Percentiles rank a stretch among this genome's conserved stretches.
These are phyloP conservation scores for Argentina silus DNA, from an alignment of 2,797 vertebrate genomes.

Conservation along the genomic window DNA sequence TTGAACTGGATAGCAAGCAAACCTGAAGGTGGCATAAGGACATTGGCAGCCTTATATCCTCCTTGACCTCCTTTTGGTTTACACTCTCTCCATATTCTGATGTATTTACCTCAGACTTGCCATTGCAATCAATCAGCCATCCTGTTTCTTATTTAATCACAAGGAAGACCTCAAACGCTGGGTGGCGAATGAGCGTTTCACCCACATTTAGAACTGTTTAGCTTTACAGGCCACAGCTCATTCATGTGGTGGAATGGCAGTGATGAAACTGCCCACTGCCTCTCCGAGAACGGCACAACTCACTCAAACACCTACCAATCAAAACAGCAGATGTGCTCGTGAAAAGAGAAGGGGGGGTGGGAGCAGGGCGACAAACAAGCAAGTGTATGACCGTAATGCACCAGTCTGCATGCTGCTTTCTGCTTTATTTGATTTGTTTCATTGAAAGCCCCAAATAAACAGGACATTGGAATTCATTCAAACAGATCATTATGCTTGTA, in stretches of 20 bases:
- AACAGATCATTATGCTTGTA: slow-evolving; percentile 33
- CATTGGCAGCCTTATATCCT: slow-evolving; percentile 7
- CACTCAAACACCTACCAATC: slow-evolving; percentile 52
- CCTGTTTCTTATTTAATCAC: slow-evolving; percentile 32
- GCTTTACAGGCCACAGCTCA: slow-evolving; percentile 40
- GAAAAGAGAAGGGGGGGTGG: slow-evolving; percentile 15
- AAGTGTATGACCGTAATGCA: background rate
- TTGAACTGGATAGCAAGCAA: slow-evolving; percentile 1
- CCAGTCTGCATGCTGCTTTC: slow-evolving; percentile 3
- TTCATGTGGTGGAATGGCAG: slow-evolving; percentile 49
- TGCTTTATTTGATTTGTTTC: slow-evolving; percentile 19
- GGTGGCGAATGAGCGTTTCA: slow-evolving; percentile 42
- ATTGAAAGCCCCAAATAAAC: background rate
- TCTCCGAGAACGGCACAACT: slow-evolving; percentile 33
- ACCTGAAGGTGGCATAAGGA: slow-evolving; percentile 11
- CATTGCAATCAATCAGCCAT: background rate
- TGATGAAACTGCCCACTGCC: slow-evolving; percentile 40
- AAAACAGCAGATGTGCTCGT: slow-evolving; percentile 55
- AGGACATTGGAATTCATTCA: slow-evolving; percentile 20
- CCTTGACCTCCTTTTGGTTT: background rate
- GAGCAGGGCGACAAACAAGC: slow-evolving; percentile 26
- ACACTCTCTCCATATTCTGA: no score
- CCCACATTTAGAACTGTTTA: slow-evolving; percentile 51
- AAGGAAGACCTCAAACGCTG: slow-evolving; percentile 20
- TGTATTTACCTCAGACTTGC: background rate